phyloP scores from a whole-genome alignment of 1,140 invertebrate genomes.

The Pentalonia nigronervosa region DNA sequence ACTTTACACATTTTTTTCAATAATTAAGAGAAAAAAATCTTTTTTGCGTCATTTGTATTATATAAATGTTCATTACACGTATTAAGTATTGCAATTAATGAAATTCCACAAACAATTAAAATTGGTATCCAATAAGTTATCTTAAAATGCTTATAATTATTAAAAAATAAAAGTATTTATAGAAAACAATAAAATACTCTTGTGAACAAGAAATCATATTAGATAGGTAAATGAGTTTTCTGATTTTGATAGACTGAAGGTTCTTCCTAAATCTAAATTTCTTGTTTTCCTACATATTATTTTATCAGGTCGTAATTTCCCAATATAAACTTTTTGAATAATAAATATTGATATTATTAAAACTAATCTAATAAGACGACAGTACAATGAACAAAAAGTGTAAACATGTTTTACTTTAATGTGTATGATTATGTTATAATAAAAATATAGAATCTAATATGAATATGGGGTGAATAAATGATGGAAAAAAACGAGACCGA shows the following conservation, averaged over 20 bases:
- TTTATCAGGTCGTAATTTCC: background rate
- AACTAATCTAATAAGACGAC: background rate
- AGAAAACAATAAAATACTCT: too few relatives aligned
- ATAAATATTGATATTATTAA: background rate
- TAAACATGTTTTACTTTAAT: background rate
- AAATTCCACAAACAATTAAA: too few relatives aligned
- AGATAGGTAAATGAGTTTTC: too few relatives aligned
- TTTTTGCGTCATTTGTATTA: too few relatives aligned
- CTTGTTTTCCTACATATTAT: background rate
- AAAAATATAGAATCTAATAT: background rate
- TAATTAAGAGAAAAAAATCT: too few relatives aligned
- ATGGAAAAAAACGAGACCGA: background rate
- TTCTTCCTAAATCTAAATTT: background rate
- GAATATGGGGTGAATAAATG: background rate
- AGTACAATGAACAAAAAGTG: background rate
- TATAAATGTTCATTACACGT: too few relatives aligned
- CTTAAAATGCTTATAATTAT: too few relatives aligned
- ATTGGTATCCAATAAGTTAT: too few relatives aligned
- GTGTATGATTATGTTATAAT: background rate
- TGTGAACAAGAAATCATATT: too few relatives aligned
- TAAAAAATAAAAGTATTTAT: too few relatives aligned
- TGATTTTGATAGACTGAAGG: background rate
- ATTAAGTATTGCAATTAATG: too few relatives aligned
- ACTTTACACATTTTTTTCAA: too few relatives aligned
- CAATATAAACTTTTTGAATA: background rate